Conservation (phyloP, 2,113 vertebrate species). For the Phalacrocorax brasilianus region DNA sequence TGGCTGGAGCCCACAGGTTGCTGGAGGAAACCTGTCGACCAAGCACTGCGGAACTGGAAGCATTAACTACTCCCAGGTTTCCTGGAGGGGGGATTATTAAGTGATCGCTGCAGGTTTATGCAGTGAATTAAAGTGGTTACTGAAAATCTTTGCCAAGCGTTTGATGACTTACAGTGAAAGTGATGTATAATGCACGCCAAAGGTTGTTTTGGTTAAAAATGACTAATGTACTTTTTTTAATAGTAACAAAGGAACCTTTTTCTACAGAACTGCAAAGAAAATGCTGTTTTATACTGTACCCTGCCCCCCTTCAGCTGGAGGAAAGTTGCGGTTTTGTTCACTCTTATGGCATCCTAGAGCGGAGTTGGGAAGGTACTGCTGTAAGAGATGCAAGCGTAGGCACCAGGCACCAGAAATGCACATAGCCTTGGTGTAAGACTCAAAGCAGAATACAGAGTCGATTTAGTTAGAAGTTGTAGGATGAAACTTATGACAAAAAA, state of each 20-base stretch:
- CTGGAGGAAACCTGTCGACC: neutral
- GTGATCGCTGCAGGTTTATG: neutral
- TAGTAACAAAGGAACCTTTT: neutral
- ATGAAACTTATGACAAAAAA: neutral
- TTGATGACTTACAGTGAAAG: neutral
- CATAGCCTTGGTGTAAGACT: neutral
- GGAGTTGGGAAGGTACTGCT: neutral
- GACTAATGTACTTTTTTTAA: neutral
- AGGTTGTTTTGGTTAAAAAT: constrained; percentile 5
- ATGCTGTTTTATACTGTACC: neutral
- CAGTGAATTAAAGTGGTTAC: neutral
- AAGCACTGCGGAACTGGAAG: accelerated
- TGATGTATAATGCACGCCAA: neutral
- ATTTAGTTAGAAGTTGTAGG: neutral
- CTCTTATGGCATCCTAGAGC: neutral
- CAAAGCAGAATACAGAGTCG: neutral
- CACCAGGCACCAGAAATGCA: neutral
- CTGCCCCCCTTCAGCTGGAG: neutral
- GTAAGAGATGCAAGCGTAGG: neutral
- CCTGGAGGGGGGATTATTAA: neutral
- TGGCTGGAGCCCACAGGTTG: neutral
- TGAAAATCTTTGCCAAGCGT: neutral
- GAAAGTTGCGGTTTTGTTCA: neutral
- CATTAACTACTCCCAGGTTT: neutral
- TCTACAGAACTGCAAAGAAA: neutral